Evolutionary conservation across 53 echinoderm and acorn worm genomes (phyloP), one percentile per base, ranked within the genome.

Genomic region (Apostichopus leukothele): DNA sequence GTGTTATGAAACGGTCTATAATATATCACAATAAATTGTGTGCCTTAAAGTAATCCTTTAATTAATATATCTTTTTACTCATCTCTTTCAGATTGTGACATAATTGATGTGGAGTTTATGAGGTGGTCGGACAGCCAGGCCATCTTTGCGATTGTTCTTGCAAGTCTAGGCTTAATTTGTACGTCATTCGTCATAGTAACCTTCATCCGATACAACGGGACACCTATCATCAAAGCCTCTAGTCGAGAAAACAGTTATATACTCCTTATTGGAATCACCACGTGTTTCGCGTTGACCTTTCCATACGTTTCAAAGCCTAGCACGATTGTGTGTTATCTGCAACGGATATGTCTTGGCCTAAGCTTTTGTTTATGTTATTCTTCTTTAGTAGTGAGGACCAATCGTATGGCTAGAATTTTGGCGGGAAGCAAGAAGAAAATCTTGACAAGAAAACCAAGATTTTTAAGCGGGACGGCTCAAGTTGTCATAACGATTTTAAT

Each of bases 391-490:
- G 94, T 95, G 5, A 89, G 94, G 77, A 99, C 99, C 60, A 99
- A 99, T 87, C 89, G 99, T 16, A 96, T 99, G 94, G 96, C 96
- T 20, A 89, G 99, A 21, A 99, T 99, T 23, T 71, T 99, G 68
- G 96, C 99, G 12, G 96, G 96, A 53, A 92, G 92, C 79, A 99
- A 96, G 91, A 96, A 96, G 91, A 97, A 96, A 87, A 98, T 98
- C n/a, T 87, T 94, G 83, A 99, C 99, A 9, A 84, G 96, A 60
- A 96, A 94, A 75, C 99, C 99, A 6, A 84, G 99, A 11, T 99
- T 99, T 86, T 86, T 99, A 53, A 89, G 95, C 57, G 90, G 92
- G 86, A 96, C 96, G 27, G 96, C 99, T 53, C 99, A 99, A 92
- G 92, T 99, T 20, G 94, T 99, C n/a, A 99, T 99, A 92, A 99